Evolutionary conservation across 1,140 invertebrate species (phyloP).

Genomic region (Charaxes varanes): DNA sequence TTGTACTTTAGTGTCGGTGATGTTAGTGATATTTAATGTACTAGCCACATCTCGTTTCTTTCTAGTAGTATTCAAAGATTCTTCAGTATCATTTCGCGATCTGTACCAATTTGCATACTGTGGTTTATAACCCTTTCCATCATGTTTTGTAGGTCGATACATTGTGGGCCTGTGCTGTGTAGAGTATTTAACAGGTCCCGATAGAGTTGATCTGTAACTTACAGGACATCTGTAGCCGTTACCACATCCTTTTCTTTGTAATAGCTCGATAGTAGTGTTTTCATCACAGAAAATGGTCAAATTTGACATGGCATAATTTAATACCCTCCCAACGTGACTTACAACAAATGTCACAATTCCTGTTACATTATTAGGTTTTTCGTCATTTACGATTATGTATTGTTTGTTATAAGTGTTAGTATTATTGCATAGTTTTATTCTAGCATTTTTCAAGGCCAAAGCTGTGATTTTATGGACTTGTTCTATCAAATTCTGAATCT

Average conservation of each 20-base stretch:
- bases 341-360: constrained; percentile 26
- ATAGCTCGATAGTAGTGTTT: constrained; percentile 25
- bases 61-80: constrained; percentile 2
- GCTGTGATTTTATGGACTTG: constrained; percentile 34
- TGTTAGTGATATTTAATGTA: neutral
- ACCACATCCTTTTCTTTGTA: constrained; percentile 18
- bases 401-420: constrained; percentile 8
- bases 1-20: no score
- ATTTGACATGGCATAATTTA: constrained; percentile 29
- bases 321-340: constrained; percentile 26
- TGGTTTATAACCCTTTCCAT: constrained; percentile 7
- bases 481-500: constrained; percentile 34
- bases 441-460: constrained; percentile 33
- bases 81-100: constrained; percentile 15
- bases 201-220: constrained; percentile 34
- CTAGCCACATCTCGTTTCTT: constrained; percentile 4
- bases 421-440: constrained; percentile 39
- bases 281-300: constrained; percentile 35
- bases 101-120: constrained; percentile 16
- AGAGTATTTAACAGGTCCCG: constrained; percentile 23
- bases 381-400: neutral
- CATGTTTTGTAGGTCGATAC: constrained; percentile 32
- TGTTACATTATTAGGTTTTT: constrained; percentile 21
- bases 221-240: constrained; percentile 14
- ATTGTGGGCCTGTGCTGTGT: constrained; percentile 42